A percentile compares a stretch with the other conserved stretches of the same genome.
These are phyloP conservation scores for Catocala nupta DNA, from an alignment of 2,888 invertebrate genomes.

Conservation along the genomic window DNA sequence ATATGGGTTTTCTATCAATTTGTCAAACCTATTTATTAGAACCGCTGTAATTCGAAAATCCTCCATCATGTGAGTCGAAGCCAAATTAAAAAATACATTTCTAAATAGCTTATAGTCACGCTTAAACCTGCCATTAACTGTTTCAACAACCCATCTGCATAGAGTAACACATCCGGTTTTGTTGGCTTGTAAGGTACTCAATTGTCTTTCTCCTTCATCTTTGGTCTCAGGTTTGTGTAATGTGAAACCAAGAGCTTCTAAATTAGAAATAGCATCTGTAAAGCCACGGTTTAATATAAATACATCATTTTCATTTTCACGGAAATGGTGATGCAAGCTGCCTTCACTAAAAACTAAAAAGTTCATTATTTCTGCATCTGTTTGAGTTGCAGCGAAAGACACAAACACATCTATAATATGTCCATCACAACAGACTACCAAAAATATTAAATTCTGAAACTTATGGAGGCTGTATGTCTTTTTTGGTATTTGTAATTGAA, in stretches of 20 bases:
- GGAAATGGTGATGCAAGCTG: neutral
- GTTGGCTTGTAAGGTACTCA: conserved; percentile 13
- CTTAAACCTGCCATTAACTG: conserved; percentile 10
- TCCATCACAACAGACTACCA: conserved; percentile 9
- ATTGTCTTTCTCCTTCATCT: neutral
- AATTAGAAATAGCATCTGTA: neutral
- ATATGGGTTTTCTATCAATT: neutral
- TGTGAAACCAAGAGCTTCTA: conserved; percentile 3
- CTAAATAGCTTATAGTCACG: conserved; percentile 10
- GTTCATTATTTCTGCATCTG: conserved; percentile 3
- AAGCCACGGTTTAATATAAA: neutral
- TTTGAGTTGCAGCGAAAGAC: neutral
- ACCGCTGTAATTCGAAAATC: conserved; percentile 20
- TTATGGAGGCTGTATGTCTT: neutral
- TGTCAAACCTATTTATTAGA: conserved; percentile 4
- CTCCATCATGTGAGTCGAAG: conserved; percentile 10
- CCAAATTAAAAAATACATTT: conserved; percentile 6
- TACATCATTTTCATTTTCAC: neutral
- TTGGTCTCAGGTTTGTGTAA: neutral
- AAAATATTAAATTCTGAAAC: neutral
- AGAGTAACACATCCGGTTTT: conserved; percentile 18
- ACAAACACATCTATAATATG: conserved; percentile 4
- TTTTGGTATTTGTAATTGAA: conserved; percentile 2
- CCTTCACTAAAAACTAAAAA: neutral
- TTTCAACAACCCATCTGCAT: conserved; percentile 16